phyloP scores from a whole-genome alignment of 2,797 vertebrate species.

The Myotis pilosus region DNA sequence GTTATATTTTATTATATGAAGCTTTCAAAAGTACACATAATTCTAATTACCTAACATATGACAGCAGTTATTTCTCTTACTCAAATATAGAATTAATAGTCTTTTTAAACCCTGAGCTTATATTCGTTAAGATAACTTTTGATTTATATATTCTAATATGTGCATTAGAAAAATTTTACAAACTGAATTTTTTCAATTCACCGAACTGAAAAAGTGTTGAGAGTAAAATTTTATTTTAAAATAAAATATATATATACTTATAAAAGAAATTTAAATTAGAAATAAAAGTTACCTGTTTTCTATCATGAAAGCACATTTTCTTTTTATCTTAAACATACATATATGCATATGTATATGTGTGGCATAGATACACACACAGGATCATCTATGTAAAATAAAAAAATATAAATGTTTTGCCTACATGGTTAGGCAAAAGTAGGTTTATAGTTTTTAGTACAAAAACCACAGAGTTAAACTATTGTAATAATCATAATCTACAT shows the following conservation, averaged over 20 bases:
- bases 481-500: too few relatives aligned
- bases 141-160: background rate
- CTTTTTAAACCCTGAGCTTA: background rate
- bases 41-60: constrained; percentile 22
- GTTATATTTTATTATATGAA: constrained; percentile 58
- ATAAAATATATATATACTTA: constrained; percentile 13
- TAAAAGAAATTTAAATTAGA: constrained; percentile 32
- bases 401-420: background rate
- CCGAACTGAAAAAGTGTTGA: background rate
- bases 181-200: constrained; percentile 3
- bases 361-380: background rate
- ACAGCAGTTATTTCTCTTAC: constrained; percentile 25
- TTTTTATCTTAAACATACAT: background rate
- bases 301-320: background rate
- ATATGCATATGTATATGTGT: background rate
- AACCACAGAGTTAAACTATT: background rate
- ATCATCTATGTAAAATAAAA: background rate
- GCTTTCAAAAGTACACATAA: constrained; percentile 41
- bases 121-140: background rate
- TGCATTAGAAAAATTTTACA: constrained; percentile 46
- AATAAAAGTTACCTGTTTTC: background rate
- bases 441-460: background rate
- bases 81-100: constrained; percentile 54
- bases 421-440: background rate
- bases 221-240: constrained; percentile 16